Conservation (phyloP, 2,888 invertebrate species). For the Temnothorax ravouxi region DNA sequence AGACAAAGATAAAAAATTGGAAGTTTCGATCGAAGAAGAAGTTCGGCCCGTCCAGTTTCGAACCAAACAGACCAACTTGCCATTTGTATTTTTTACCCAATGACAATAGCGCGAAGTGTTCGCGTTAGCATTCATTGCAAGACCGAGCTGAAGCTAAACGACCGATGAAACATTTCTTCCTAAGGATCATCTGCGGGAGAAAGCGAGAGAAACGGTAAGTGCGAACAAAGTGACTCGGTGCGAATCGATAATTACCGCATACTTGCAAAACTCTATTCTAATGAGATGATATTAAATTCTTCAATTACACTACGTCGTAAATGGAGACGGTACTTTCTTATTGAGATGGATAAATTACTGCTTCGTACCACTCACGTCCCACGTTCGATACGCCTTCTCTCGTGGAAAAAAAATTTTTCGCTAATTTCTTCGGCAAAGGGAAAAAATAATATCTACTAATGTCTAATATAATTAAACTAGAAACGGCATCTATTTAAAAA, state of each 20-base stretch:
- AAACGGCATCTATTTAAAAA: background rate
- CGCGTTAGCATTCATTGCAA: constrained; percentile 75
- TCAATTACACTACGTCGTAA: constrained; percentile 23
- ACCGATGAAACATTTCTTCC: constrained; percentile 79
- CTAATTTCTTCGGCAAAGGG: background rate
- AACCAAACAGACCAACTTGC: background rate
- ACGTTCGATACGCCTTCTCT: background rate
- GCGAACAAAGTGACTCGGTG: constrained; percentile 24
- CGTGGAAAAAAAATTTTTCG: background rate
- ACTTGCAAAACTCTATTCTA: constrained; percentile 40
- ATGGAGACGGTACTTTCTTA: constrained; percentile 8
- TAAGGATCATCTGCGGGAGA: constrained; percentile 80
- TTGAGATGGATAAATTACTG: background rate
- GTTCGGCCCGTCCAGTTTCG: no score
- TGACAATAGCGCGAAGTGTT: background rate
- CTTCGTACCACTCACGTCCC: background rate
- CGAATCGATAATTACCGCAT: constrained; percentile 21
- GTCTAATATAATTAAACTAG: background rate
- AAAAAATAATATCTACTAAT: background rate
- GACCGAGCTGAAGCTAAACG: constrained; percentile 77
- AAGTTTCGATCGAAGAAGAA: background rate
- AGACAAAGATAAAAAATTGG: background rate
- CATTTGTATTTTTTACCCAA: constrained; percentile 1
- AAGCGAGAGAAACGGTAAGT: constrained; percentile 79
- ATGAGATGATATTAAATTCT: background rate